A percentile compares a stretch with the other conserved stretches of the same genome.
Conservation (phyloP, 2,113 vertebrate genomes). For the Peromyscus leucopus region DNA sequence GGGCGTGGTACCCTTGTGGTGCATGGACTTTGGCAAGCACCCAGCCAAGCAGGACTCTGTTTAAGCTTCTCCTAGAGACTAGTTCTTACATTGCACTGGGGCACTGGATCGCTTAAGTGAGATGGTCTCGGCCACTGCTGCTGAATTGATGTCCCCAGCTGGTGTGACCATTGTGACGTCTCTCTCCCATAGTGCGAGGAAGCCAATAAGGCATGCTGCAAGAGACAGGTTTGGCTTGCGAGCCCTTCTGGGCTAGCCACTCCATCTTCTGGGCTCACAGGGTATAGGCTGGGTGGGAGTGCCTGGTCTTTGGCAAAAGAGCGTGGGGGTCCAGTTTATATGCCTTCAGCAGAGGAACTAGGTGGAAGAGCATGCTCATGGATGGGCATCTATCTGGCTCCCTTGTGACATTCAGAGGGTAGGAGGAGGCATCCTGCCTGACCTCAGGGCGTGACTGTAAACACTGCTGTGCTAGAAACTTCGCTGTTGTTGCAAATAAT, state of each 20-base stretch:
- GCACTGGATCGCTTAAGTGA: background rate
- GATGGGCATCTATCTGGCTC: background rate
- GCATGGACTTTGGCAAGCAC: background rate
- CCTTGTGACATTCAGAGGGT: background rate
- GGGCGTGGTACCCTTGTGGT: background rate
- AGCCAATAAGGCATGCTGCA: background rate
- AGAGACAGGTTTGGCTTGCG: background rate
- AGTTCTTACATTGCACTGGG: background rate
- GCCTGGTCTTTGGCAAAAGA: background rate
- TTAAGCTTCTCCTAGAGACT: background rate
- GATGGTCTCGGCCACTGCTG: rapidly evolving
- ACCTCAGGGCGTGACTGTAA: background rate
- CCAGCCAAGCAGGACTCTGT: background rate
- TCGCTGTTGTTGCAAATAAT: background rate
- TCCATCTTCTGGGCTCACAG: background rate
- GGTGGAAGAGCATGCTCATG: background rate
- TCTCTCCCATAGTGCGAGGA: background rate
- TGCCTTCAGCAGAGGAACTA: background rate
- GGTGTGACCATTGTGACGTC: rapidly evolving
- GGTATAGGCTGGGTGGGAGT: background rate
- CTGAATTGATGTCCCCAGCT: background rate
- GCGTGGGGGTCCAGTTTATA: background rate
- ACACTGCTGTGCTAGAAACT: background rate
- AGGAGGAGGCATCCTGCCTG: background rate
- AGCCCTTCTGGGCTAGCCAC: background rate